A percentile compares a stretch with the other conserved stretches of the same genome.
These are phyloP conservation scores for Micoletzkya japonica DNA, from an alignment of 2,888 invertebrate species.

Conservation along the genomic window DNA sequence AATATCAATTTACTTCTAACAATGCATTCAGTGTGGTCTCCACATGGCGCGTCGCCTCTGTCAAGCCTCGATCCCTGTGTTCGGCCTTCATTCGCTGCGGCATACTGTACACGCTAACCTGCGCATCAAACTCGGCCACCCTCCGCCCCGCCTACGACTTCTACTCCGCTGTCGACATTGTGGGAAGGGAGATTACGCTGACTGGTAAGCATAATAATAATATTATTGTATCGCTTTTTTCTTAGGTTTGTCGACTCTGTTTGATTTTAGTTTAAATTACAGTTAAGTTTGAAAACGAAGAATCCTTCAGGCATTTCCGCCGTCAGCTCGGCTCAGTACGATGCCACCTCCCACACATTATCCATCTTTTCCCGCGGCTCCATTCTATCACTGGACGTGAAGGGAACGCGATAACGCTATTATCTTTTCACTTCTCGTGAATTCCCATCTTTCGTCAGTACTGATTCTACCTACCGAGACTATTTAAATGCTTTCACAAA, in stretches of 20 bases:
- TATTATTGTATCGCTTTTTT: not conserved
- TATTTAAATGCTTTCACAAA: too few species aligned
- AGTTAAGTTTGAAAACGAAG: too few species aligned
- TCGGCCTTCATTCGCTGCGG: slow-evolving; percentile 19
- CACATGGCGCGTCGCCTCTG: not conserved
- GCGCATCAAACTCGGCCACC: not conserved
- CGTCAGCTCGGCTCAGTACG: slow-evolving; percentile 14
- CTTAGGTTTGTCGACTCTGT: not conserved
- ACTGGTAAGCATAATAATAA: not conserved
- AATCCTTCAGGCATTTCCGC: not conserved
- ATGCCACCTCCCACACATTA: slow-evolving; percentile 9
- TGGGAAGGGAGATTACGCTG: not conserved
- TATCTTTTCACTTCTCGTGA: not conserved
- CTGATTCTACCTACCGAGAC: not conserved
- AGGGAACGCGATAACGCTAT: not conserved
- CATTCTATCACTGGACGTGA: slow-evolving; percentile 11
- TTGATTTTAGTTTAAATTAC: too few species aligned
- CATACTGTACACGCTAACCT: slow-evolving; percentile 7
- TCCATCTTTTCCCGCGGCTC: slow-evolving; percentile 15
- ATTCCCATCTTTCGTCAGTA: not conserved
- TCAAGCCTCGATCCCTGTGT: not conserved
- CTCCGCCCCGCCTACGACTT: slow-evolving; percentile 17
- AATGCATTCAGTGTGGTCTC: not conserved
- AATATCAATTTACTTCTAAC: not conserved
- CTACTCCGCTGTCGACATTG: slow-evolving; percentile 6